Evolutionary conservation across 2,888 invertebrate species (phyloP).

Genomic region (Rhopalosiphum nymphaeae): DNA sequence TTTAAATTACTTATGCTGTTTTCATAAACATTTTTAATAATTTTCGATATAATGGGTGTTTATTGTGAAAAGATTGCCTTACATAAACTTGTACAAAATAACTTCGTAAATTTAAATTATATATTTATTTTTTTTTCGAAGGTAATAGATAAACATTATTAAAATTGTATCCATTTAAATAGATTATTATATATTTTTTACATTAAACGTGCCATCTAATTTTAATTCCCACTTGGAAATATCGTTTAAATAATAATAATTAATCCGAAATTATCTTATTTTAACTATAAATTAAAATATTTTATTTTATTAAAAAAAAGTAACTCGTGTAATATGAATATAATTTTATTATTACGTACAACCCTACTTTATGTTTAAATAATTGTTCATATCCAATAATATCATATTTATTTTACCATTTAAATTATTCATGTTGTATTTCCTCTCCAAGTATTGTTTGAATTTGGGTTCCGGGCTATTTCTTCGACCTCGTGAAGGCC

Average conservation of each 20-base stretch:
- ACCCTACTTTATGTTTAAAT: background rate
- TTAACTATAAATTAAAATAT: background rate
- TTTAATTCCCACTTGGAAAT: background rate
- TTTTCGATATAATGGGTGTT: background rate
- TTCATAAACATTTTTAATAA: too few relatives aligned
- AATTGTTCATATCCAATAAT: background rate
- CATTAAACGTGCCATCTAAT: background rate
- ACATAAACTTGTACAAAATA: too few relatives aligned
- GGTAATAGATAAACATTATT: background rate
- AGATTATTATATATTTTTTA: background rate
- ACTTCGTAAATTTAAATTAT: background rate
- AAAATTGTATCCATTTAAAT: background rate
- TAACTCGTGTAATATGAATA: background rate
- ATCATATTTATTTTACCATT: constrained; percentile 12
- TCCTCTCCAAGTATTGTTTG: constrained; percentile 48
- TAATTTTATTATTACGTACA: background rate
- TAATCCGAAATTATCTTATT: background rate
- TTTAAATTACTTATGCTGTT: background rate
- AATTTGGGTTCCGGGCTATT: constrained; percentile 33
- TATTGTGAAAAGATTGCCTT: background rate
- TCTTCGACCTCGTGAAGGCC: constrained; percentile 61
- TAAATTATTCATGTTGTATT: constrained; percentile 41
- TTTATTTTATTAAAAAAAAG: background rate
- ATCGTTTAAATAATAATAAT: background rate
- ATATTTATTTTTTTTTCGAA: background rate